Evolutionary conservation across 2,888 invertebrate genomes (phyloP).

Genomic region (Hartigia nigra): DNA sequence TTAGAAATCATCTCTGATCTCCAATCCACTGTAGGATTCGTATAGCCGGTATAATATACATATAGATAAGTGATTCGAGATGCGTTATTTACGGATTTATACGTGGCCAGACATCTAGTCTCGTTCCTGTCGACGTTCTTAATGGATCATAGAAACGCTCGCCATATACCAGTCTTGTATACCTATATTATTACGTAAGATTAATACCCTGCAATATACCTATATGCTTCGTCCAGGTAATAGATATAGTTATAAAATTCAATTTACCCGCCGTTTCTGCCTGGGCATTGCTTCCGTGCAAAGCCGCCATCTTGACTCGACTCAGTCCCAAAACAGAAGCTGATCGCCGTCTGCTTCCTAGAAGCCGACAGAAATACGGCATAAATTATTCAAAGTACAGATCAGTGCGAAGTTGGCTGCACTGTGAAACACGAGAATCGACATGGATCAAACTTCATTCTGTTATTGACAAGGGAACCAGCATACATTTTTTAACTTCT

Average conservation of each 20-base stretch:
- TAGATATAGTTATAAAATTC: neutral
- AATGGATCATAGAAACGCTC: neutral
- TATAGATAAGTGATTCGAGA: conserved; percentile 47
- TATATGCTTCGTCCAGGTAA: neutral
- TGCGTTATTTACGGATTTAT: conserved; percentile 38
- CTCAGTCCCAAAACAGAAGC: neutral
- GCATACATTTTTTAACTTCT: neutral
- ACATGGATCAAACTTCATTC: neutral
- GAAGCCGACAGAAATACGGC: neutral
- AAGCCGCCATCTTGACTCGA: neutral
- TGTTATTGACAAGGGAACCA: neutral
- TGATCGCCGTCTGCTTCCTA: neutral
- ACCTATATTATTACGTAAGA: neutral
- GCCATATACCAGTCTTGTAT: neutral
- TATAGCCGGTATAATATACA: conserved; percentile 26
- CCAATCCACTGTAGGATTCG: conserved; percentile 8
- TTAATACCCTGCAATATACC: neutral
- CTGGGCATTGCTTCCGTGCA: neutral
- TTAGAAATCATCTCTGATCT: neutral
- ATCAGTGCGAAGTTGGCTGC: neutral
- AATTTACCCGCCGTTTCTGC: neutral
- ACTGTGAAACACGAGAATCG: neutral
- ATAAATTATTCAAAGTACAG: neutral
- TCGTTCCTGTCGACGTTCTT: neutral
- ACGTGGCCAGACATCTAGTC: neutral